These are phyloP conservation scores for Hoplias malabaricus DNA, from an alignment of 2,113 vertebrate genomes.

Conservation along the genomic window DNA sequence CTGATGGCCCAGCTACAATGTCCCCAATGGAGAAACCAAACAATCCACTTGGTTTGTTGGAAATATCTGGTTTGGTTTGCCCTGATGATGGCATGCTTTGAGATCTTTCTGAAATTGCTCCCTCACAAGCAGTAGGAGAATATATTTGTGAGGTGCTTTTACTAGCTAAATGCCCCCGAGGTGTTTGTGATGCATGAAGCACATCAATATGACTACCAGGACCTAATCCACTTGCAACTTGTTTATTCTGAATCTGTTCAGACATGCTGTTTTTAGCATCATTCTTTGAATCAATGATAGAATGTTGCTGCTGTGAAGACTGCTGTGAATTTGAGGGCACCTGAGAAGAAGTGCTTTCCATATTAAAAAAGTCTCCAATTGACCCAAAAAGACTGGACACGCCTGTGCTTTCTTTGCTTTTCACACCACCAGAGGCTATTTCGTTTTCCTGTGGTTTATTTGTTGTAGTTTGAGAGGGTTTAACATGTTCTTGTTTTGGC, in stretches of 20 bases:
- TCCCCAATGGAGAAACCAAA: constrained; percentile 81
- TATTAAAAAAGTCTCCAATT: constrained; percentile 81
- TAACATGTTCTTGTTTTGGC: constrained; percentile 65
- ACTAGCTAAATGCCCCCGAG: constrained; percentile 46
- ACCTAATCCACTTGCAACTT: constrained; percentile 51
- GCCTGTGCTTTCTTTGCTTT: constrained; percentile 71
- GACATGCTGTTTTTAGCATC: constrained; percentile 52
- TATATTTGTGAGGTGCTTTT: constrained; percentile 60
- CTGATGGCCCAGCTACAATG: constrained; percentile 62
- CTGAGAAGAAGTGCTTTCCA: constrained; percentile 66
- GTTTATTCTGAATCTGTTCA: constrained; percentile 64
- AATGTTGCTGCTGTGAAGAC: constrained; percentile 1
- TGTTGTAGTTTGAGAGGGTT: constrained; percentile 52
- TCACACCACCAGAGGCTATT: constrained; percentile 33
- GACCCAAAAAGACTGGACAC: constrained; percentile 84
- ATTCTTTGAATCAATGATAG: neutral
- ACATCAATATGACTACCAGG: constrained; percentile 40
- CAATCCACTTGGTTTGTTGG: constrained; percentile 66
- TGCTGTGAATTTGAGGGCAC: constrained; percentile 53
- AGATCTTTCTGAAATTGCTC: constrained; percentile 42
- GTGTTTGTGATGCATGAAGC: neutral
- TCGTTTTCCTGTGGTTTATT: constrained; percentile 63
- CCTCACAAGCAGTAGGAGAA: constrained; percentile 36
- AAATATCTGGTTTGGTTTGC: constrained; percentile 63
- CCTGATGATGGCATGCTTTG: constrained; percentile 52